Evolutionary conservation across 2,888 invertebrate species (phyloP).

Genomic region (Lithophane leautieri): DNA sequence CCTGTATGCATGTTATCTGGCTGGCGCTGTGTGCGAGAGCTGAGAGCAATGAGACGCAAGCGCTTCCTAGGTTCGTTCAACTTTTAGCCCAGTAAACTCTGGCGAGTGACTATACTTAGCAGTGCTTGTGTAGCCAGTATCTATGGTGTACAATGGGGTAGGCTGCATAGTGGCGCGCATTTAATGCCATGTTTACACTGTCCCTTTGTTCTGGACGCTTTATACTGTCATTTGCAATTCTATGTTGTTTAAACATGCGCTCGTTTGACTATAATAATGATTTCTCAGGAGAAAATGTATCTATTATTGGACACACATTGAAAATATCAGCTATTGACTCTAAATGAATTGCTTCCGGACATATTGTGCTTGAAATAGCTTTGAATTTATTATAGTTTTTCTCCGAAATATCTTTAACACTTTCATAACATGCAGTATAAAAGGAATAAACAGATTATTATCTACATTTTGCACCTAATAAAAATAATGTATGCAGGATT

Average conservation of each 20-base stretch:
- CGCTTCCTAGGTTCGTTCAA: constrained; percentile 89
- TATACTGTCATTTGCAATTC: constrained; percentile 70
- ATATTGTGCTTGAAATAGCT: constrained; percentile 22
- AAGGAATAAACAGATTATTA: constrained; percentile 9
- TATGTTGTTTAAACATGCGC: constrained; percentile 59
- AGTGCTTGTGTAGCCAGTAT: constrained; percentile 70
- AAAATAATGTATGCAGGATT: background rate
- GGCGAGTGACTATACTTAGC: constrained; percentile 78
- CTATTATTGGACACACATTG: constrained; percentile 42
- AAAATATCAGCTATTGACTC: constrained; percentile 43
- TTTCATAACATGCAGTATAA: constrained; percentile 3
- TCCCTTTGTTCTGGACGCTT: constrained; percentile 76
- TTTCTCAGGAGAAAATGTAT: constrained; percentile 52
- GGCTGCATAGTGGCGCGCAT: constrained; percentile 73
- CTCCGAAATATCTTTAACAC: constrained; percentile 12
- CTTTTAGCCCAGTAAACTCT: constrained; percentile 91
- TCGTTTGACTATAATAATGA: constrained; percentile 55
- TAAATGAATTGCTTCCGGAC: constrained; percentile 43
- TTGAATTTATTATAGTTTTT: constrained; percentile 17
- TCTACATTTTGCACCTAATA: constrained; percentile 4
- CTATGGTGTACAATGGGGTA: constrained; percentile 73
- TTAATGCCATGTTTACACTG: constrained; percentile 77
- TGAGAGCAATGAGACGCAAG: constrained; percentile 85
- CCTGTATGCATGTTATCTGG: constrained; percentile 69
- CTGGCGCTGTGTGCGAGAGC: constrained; percentile 81